Base-by-base conservation (phyloP, 2,113 vertebrate genomes). In the Probosciger aterrimus region DNA sequence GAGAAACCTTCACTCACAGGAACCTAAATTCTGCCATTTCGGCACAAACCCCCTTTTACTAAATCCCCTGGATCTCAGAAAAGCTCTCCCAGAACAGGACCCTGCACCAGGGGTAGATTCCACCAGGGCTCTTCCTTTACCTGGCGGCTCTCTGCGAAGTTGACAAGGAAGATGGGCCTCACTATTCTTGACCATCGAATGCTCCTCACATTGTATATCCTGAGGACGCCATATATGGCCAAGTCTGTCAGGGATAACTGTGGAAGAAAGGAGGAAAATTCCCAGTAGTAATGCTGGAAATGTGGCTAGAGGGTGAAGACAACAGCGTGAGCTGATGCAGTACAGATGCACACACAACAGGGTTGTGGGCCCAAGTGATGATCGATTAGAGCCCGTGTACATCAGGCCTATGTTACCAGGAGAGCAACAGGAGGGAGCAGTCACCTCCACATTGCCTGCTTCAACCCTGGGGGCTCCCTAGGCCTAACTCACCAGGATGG, bases 101-200 rank as follows among this genome's bases (percentile, higher is more conserved):
- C 16, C 19, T 15, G 18, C 24, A 41, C 14, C 52, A 39, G 14
- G 4, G 5, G 4, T 28, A 31, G 65, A 43, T 44, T 6, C 52
- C 62, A 73, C 7, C 39, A 78, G n/a, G 39, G 4, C 28, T 50
- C 16, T 10, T 35, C 37, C 77, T 96, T 96, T 97, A 99, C 99
- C 98, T 99, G 99, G 22, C 98, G 98, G 86, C 99, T 99, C 95
- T 99, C 99, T 7, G 99, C 98, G 52, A 99, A 97, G 96, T 99
- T 99, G 95, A 99, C 98, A 77, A 99, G 93, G 49, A 99, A 99
- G 60, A 99, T 98, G 1, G 99, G 99, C 11, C 99, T 97, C 49
- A 99, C 92, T 37, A 98, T 97, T 93, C 99, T 98, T 6, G 99
- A 99, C 98, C 99, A 99, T n/a, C 99, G 98, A 49, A 99, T 53